Evolutionary conservation across 2,797 vertebrate genomes (phyloP).

Genomic region (Tarsius wallacei): DNA sequence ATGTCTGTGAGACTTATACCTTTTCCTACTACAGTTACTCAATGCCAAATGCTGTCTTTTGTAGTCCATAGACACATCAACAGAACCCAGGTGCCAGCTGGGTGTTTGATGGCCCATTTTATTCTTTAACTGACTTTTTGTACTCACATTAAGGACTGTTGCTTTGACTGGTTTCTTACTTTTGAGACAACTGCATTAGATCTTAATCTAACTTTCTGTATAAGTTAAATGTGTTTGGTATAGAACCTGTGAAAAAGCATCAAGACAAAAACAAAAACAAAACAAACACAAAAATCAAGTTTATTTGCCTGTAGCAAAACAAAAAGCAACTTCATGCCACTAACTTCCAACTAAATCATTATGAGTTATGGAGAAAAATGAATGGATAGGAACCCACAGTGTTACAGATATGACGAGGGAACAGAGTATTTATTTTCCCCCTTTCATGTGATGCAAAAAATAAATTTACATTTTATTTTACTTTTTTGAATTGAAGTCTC

Average conservation of each 20-base stretch:
- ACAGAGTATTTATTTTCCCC: background rate
- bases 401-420: background rate
- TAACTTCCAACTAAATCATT: background rate
- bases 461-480: background rate
- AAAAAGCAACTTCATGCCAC: background rate
- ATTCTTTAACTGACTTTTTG: slow-evolving; percentile 55
- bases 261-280: background rate
- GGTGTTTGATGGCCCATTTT: slow-evolving; percentile 40
- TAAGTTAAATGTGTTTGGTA: background rate
- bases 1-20: slow-evolving; percentile 67
- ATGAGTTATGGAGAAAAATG: background rate
- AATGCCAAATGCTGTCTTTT: slow-evolving; percentile 75
- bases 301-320: background rate
- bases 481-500: too few relatives aligned
- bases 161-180: slow-evolving; percentile 63
- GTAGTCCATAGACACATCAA: slow-evolving; percentile 52
- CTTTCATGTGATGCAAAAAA: background rate
- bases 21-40: slow-evolving; percentile 35
- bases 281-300: background rate
- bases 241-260: background rate
- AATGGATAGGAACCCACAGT: background rate
- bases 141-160: slow-evolving; percentile 48
- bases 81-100: slow-evolving; percentile 75
- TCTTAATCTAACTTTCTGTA: slow-evolving; percentile 49
- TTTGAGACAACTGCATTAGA: slow-evolving; percentile 73